Evolutionary conservation across 2,113 vertebrate species (phyloP), one percentile per base, ranked within the genome.

Genomic region (Megaceryle maxima): DNA sequence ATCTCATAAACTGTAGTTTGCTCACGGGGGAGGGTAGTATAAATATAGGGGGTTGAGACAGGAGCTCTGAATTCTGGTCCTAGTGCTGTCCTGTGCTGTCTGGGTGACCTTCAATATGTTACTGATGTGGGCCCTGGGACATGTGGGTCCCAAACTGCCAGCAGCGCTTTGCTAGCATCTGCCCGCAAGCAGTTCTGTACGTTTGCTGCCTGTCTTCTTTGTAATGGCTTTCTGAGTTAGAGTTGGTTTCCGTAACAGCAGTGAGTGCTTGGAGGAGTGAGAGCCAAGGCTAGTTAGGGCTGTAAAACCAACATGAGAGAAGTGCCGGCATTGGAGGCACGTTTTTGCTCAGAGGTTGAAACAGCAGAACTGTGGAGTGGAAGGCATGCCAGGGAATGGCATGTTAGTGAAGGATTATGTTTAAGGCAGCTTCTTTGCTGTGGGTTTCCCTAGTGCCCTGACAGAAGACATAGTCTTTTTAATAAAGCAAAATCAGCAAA

Each of bases 111-210:
- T n/a, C 35, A 81, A 48, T 11, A 2, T 24, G 39, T 76, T 57
- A 24, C 35, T 86, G 66, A 1, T 4, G 1, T 0, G 1, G 56
- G 39, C 33, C 39, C 1, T 4, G 43, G 39, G 37, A 12, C 1
- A 0, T 5, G 59, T 9, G 16, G 8, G 57, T 41, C 50, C 72
- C 83, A 31, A 33, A 14, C 37, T 51, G 50, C 46, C 21, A 22
- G 50, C 77, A 75, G 60, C 19, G 3, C 43, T 9, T 24, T 29
- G n/a, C 16, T 25, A 19, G n/a, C 24, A n/a, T 87, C 67, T 70
- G 73, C 44, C 56, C 2, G 0, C 24, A 20, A 12, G 50, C 28
- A n/a, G 28, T 25, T 50, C 11, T 0, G 6, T 37, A 4, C 31
- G 2, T 67, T 57, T 46, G 46, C 46, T 46, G 13, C 59, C 46